phyloP scores from a whole-genome alignment of 2,113 vertebrate species.

The Charina bottae region DNA sequence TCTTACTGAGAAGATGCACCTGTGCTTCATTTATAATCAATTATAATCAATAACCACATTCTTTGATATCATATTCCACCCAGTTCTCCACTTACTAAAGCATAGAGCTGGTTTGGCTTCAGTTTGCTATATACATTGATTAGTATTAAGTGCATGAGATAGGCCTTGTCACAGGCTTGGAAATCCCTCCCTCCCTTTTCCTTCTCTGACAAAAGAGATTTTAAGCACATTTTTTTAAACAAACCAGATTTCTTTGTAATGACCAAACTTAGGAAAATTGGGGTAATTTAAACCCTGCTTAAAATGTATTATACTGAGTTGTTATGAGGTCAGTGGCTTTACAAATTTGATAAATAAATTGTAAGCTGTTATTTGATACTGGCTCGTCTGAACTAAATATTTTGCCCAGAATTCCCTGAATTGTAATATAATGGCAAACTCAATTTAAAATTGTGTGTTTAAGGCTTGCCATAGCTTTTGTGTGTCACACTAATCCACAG shows the following conservation, averaged over 20 bases:
- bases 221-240: neutral
- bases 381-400: neutral
- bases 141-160: neutral
- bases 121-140: neutral
- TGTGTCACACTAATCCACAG: neutral
- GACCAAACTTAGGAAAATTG: neutral
- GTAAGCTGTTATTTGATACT: neutral
- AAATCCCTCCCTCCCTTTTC: too few relatives aligned
- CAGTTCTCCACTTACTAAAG: neutral
- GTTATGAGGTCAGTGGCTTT: neutral
- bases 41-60: neutral
- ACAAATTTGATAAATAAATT: neutral
- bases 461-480: neutral
- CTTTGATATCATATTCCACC: neutral
- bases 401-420: neutral
- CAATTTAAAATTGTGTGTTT: neutral
- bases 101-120: neutral
- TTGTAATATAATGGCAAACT: neutral
- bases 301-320: neutral
- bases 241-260: neutral
- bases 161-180: too few relatives aligned
- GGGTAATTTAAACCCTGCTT: neutral
- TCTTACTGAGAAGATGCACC: neutral
- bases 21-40: neutral
- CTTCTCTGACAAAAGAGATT: neutral